Percentiles rank a stretch among this genome's conserved stretches.
Conservation (phyloP, 2,888 invertebrate species). For the Microctonus brassicae region DNA sequence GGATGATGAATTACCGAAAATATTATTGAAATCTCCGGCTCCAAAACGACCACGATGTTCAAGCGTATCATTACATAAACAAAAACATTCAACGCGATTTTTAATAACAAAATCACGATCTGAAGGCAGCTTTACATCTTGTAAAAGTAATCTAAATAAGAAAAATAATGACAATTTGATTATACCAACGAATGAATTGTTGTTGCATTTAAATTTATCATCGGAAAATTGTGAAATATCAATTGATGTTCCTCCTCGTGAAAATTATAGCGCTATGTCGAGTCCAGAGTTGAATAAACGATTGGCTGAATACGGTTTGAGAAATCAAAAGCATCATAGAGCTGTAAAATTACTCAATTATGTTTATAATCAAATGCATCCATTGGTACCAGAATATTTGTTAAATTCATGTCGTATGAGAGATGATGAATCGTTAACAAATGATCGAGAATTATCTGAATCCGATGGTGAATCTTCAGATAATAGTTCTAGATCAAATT, state of each 20-base stretch:
- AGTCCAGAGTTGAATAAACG: slow-evolving; percentile 66
- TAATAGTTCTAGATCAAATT: neutral
- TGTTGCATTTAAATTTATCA: slow-evolving; percentile 4
- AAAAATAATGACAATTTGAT: neutral
- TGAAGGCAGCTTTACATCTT: slow-evolving; percentile 38
- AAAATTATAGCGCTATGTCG: neutral
- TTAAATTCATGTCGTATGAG: neutral
- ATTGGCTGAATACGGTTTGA: slow-evolving; percentile 72
- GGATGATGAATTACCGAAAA: neutral
- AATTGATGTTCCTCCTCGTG: neutral
- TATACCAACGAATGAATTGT: slow-evolving; percentile 4
- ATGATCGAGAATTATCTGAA: slow-evolving; percentile 33
- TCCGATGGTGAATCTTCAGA: slow-evolving; percentile 26
- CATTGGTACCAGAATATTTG: slow-evolving; percentile 50
- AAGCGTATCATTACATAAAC: slow-evolving; percentile 22
- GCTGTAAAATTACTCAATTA: slow-evolving; percentile 72
- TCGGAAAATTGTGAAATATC: neutral
- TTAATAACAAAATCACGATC: slow-evolving; percentile 51
- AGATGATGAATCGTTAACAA: neutral
- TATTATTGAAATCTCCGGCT: neutral
- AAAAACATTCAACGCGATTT: slow-evolving; percentile 36
- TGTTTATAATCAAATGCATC: slow-evolving; percentile 74
- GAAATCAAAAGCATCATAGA: slow-evolving; percentile 70
- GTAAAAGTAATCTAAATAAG: neutral
- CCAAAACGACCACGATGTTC: neutral